Evolutionary conservation across 1,140 invertebrate genomes (phyloP), one percentile per base, ranked within the genome.

Genomic region (Amphibalanus amphitrite): DNA sequence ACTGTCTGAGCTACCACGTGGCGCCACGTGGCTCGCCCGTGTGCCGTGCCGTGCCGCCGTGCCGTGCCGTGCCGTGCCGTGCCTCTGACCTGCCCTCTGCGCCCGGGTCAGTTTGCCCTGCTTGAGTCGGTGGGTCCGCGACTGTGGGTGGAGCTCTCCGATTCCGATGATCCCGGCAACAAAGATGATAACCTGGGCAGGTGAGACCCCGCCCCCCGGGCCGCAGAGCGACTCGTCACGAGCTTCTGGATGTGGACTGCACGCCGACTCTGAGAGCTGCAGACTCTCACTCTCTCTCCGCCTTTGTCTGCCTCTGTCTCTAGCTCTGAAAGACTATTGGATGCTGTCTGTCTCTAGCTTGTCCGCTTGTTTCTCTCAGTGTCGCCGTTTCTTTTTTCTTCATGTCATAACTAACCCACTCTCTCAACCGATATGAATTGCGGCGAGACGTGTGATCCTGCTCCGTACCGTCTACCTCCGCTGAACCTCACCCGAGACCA

Each of bases 171-270:
- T 79, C 85, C 79, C 40, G 82, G 89, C 70, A 90, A 87, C 78
- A 87, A 90, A 78, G 90, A 95, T 81, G 90, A 91, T 81, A 84
- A 81, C 76, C 84, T 92, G 73, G 90, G 90, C 81, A 90, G 88
- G 90, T 91, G 85, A 85, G 84, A 71, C 67, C 47, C 47, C 47
- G 20, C 47, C 23, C 10, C 6, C 13, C 47, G 10, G 4, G 33
- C 10, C 47, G 17, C 10, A 59, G 10, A 23, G 20, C 47, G 47
- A 1, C 47, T 3, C 47, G 6, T 8, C 17, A 4, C 15, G 33
- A 38, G 4, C 33, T 38, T 4, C 33, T 38, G 33, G 33, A 38
- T 38, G 33, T 15, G 33, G 33, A 4, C 33, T 38, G 33, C 33
- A 38, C 33, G 15, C 4, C 33, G 33, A n/a, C n/a, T n/a, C n/a